Conservation (phyloP, 2,888 invertebrate species). For the Nephrotoma guestfalica region DNA sequence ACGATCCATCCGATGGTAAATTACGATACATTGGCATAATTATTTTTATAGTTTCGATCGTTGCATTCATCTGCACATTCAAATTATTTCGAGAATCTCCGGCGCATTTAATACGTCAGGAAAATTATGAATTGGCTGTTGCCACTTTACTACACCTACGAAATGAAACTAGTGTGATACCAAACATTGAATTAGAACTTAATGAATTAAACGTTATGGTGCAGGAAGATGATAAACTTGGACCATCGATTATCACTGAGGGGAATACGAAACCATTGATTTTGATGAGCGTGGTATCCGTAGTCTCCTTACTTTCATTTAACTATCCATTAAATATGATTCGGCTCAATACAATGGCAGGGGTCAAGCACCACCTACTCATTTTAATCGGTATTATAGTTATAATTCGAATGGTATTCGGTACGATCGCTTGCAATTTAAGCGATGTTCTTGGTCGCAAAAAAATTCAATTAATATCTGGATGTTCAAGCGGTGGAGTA, state of each 20-base stretch:
- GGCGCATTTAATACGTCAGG: slow-evolving; percentile 1
- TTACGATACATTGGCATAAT: slow-evolving; percentile 2
- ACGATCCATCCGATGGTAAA: neutral
- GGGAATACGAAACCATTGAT: slow-evolving; percentile 7
- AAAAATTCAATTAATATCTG: neutral
- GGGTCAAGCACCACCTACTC: neutral
- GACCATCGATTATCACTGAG: neutral
- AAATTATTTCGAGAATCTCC: slow-evolving; percentile 9
- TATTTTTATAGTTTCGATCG: neutral
- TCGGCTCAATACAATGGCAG: neutral
- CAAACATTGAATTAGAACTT: slow-evolving; percentile 6
- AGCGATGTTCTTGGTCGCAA: neutral
- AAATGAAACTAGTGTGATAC: slow-evolving; percentile 7
- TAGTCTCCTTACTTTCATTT: neutral
- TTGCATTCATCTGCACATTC: neutral
- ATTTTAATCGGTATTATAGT: neutral
- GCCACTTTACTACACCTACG: neutral
- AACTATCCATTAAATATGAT: neutral
- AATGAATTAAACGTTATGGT: slow-evolving; percentile 9
- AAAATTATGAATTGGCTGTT: slow-evolving; percentile 7
- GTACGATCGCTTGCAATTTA: neutral
- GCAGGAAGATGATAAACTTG: slow-evolving; percentile 3
- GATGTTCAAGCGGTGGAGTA: neutral
- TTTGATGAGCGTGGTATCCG: neutral
- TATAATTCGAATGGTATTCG: neutral